phyloP scores from a whole-genome alignment of 2,113 vertebrate genomes.

The Phoenicopterus ruber region DNA sequence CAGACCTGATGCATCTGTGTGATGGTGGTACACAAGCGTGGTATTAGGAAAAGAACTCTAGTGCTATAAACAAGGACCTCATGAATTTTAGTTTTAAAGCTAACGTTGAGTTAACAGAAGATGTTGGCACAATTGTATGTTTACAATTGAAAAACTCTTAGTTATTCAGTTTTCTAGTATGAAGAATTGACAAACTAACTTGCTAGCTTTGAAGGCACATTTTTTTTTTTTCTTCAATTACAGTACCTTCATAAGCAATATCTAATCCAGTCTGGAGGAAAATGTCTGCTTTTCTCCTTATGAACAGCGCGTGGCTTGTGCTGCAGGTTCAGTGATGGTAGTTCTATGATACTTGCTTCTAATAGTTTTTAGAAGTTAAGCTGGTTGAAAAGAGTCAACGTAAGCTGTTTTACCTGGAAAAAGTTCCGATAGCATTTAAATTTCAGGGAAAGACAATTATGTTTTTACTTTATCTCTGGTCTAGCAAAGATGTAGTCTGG shows the following conservation, averaged over 20 bases:
- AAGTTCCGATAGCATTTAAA: background rate
- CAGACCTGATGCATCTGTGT: background rate
- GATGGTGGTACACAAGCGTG: background rate
- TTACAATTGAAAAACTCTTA: background rate
- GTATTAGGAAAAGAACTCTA: background rate
- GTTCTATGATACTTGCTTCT: background rate
- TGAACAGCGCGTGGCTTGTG: accelerated
- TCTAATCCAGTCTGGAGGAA: background rate
- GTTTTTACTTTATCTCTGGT: background rate
- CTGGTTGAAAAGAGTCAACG: background rate
- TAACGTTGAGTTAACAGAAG: background rate
- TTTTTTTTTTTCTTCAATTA: background rate
- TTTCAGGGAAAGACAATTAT: background rate
- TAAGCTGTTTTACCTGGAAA: background rate
- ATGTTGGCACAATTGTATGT: background rate
- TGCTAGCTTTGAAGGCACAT: background rate
- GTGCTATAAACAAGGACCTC: background rate
- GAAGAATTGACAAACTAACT: background rate
- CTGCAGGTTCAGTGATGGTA: background rate
- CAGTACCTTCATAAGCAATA: background rate
- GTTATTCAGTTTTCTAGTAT: background rate
- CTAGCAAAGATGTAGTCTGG: background rate
- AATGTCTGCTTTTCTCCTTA: background rate
- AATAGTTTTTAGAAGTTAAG: background rate
- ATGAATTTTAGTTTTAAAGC: background rate